Conservation (phyloP, 1,140 invertebrate species). For the Papilio polyxenes region DNA sequence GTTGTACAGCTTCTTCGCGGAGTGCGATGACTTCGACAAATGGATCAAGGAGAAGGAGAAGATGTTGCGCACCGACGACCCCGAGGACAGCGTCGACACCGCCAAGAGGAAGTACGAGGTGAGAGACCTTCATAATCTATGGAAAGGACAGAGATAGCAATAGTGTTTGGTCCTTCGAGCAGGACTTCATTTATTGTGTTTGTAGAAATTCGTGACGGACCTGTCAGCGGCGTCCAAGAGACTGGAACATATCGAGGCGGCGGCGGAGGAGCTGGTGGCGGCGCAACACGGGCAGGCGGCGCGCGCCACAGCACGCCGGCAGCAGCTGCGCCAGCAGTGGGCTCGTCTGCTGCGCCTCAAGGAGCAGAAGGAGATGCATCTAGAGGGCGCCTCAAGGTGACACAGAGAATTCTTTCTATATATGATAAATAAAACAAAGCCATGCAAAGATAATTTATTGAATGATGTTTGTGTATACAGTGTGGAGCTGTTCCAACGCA, state of each 20-base stretch:
- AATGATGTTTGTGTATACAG: conserved; percentile 74
- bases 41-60: conserved; percentile 98
- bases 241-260: conserved; percentile 92
- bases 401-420: background rate
- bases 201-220: conserved; percentile 96
- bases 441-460: background rate
- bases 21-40: conserved; percentile 98
- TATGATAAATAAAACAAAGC: no score
- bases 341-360: conserved; percentile 94
- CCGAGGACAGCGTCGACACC: conserved; percentile 94
- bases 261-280: conserved; percentile 91
- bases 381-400: conserved; percentile 93
- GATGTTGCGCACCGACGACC: conserved; percentile 91
- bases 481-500: conserved; percentile 96
- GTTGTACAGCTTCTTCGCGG: conserved; percentile 96
- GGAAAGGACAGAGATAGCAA: background rate
- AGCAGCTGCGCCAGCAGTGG: conserved; percentile 93
- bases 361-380: conserved; percentile 93
- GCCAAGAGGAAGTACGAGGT: conserved; percentile 97
- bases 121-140: conserved; percentile 36
- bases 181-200: conserved; percentile 38
- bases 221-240: conserved; percentile 95
- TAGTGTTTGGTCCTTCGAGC: background rate
- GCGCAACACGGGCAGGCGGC: conserved; percentile 94
- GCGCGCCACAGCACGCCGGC: conserved; percentile 90